Evolutionary conservation across 2,888 invertebrate genomes (phyloP).

Genomic region (Halictus ligatus): DNA sequence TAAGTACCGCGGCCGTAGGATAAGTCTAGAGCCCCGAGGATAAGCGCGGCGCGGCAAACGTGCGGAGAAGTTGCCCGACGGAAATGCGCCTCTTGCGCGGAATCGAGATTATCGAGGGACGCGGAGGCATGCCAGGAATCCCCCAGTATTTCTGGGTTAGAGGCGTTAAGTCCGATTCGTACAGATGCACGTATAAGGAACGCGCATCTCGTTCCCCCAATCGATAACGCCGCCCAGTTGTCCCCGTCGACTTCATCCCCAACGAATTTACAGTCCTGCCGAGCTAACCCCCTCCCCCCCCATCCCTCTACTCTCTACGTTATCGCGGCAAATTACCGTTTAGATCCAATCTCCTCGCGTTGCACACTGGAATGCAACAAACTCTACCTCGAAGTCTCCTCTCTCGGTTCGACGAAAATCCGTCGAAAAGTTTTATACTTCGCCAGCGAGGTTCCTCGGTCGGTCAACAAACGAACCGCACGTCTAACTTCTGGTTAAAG

Average conservation of each 20-base stretch:
- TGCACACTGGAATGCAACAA: neutral
- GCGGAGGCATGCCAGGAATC: conserved; percentile 67
- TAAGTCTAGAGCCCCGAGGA: conserved; percentile 20
- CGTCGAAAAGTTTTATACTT: neutral
- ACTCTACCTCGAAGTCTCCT: neutral
- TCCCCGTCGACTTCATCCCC: conserved; percentile 39
- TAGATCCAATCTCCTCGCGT: neutral
- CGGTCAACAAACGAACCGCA: neutral
- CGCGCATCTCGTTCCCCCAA: conserved; percentile 29
- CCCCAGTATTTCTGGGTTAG: conserved; percentile 69
- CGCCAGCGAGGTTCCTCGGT: neutral
- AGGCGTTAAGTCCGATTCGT: conserved; percentile 62
- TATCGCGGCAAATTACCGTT: conserved; percentile 11
- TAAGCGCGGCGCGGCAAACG: conserved; percentile 31
- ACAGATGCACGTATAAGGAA: conserved; percentile 34
- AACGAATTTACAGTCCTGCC: conserved; percentile 25
- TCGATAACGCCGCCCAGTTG: conserved; percentile 41
- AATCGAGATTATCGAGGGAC: conserved; percentile 65
- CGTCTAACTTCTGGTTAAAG: neutral
- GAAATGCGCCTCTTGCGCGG: conserved; percentile 56
- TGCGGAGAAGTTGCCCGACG: conserved; percentile 18
- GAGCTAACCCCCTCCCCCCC: neutral
- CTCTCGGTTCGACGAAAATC: neutral
- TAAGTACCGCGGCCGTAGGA: conserved; percentile 18
- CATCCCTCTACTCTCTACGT: neutral